Evolutionary conservation across 2,888 invertebrate species (phyloP), one percentile per base, ranked within the genome.

Genomic region (Epinotia ramella): DNA sequence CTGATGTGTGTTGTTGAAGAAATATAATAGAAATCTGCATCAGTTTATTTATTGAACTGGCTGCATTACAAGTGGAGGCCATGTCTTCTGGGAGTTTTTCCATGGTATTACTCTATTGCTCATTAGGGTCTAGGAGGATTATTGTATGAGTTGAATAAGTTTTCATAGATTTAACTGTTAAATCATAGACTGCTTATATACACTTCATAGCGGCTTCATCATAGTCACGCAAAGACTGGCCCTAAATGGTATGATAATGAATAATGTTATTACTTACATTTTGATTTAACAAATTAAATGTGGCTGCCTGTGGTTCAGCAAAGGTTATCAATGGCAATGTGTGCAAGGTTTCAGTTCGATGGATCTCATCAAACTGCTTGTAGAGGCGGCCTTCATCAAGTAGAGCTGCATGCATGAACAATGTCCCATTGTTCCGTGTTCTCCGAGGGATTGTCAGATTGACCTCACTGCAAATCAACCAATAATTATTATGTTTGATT

Each of bases 351-450:
- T 96, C 96, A 12, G 94, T 95, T 20, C 94, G 94, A 78, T 95
- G 92, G 44, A 96, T 91, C 44, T 96, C 95, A 69, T 94, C 91
- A 88, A 96, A 96, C 24, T 90, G 88, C 81, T 92, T 90, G 73
- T 95, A 95, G 0, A 95, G 84, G 2, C 94, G 92, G 53, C 86
- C 91, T 28, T 92, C 90, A 46, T 95, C 95, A 77, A 95, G 89
- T 69, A 96, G 95, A 20, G 96, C 95, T 2, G 97, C 95, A 88
- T 98, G 97, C 85, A 98, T 95, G 85, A 95, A 97, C 64, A 99
- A 87, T 7, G 97, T 97, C 0, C 99, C 99, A 95, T 99, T 99
- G 75, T 96, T 96, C 16, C 97, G 95, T 0, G 97, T 97, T 87
- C 96, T 96, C 28, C 92, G 89, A 4, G 98, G 97, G 79, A 99